Conservation (phyloP, 2,888 invertebrate species). For the Lasiommata megera region DNA sequence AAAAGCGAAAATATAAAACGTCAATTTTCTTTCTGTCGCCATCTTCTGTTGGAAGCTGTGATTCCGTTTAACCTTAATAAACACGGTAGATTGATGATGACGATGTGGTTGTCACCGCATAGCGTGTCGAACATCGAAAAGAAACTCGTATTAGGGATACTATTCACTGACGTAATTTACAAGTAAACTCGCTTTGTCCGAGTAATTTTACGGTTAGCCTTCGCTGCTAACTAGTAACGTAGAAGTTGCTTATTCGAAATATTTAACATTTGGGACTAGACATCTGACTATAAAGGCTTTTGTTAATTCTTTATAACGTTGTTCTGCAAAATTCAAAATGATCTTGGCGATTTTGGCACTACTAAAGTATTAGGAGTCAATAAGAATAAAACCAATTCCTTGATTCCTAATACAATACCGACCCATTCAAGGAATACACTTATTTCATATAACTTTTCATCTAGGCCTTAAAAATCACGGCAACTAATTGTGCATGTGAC, state of each 20-base stretch:
- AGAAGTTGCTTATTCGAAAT: conserved; percentile 54
- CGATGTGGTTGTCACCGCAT: too few relatives aligned
- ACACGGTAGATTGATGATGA: too few relatives aligned
- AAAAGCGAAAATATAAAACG: too few relatives aligned
- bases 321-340: conserved; percentile 15
- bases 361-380: not conserved
- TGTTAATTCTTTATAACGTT: conserved; percentile 48
- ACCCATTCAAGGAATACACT: not conserved
- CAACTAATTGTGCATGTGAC: too few relatives aligned
- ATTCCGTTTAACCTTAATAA: too few relatives aligned
- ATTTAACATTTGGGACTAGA: conserved; percentile 73
- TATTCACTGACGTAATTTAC: conserved; percentile 74
- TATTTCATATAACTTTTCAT: not conserved
- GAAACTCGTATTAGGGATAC: not conserved
- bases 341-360: not conserved
- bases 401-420: not conserved
- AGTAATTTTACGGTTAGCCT: conserved; percentile 37
- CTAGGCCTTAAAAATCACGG: too few relatives aligned
- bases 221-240: conserved; percentile 45
- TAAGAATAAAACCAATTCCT: not conserved
- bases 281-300: conserved; percentile 70
- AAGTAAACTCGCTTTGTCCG: conserved; percentile 60
- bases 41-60: too few relatives aligned
- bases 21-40: too few relatives aligned
- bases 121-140: too few relatives aligned